A percentile compares a stretch with the other conserved stretches of the same genome.
Evolutionary conservation across 2,113 vertebrate species (phyloP).

Genomic region (Donacobius atricapilla): DNA sequence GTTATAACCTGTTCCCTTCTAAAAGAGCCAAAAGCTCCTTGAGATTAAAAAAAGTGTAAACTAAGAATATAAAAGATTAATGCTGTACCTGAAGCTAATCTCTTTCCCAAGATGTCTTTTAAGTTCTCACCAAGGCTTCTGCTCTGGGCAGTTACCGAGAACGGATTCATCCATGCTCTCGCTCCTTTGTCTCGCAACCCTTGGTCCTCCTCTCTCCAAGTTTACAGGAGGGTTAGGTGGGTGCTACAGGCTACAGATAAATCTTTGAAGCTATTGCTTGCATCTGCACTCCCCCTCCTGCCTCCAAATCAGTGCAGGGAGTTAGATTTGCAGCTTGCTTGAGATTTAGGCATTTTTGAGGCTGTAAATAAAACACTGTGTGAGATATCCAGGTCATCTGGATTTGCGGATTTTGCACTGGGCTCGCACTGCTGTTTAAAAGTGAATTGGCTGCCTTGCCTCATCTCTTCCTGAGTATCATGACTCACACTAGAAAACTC

Average conservation of each 20-base stretch:
- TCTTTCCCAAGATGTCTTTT: background rate
- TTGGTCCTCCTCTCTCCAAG: background rate
- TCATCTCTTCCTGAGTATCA: background rate
- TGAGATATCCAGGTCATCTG: accelerated
- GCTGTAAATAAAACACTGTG: background rate
- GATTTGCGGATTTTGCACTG: background rate
- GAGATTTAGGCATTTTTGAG: background rate
- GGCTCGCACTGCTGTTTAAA: background rate
- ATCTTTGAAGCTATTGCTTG: background rate
- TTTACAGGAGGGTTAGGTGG: background rate
- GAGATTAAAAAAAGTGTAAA: background rate
- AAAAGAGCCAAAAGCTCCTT: background rate
- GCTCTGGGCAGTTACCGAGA: background rate
- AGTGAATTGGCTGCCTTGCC: background rate
- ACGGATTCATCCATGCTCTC: background rate
- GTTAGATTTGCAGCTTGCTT: background rate
- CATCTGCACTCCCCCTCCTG: background rate
- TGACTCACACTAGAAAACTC: background rate
- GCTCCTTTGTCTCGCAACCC: background rate
- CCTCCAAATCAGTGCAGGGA: background rate
- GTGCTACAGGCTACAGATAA: background rate
- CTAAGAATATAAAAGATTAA: background rate
- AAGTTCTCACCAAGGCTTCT: background rate
- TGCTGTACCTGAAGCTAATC: background rate
- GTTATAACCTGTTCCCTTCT: background rate